Percentiles rank a stretch among this genome's conserved stretches.
Evolutionary conservation across 1,140 invertebrate species (phyloP).

Genomic region (Brachystomella parvula): DNA sequence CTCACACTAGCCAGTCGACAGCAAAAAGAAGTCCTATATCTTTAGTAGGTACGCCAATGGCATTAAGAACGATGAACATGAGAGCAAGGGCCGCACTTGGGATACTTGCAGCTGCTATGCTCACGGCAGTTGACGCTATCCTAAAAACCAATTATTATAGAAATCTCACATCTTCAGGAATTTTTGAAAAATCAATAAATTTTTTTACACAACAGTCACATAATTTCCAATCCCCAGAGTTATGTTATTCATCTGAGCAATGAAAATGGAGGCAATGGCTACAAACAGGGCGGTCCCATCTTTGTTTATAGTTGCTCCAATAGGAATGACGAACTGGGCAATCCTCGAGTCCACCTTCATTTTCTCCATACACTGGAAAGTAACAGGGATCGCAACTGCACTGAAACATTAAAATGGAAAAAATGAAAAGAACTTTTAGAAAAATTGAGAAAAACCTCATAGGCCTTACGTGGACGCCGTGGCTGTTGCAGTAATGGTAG

Average conservation of each 20-base stretch:
- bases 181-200: too few relatives aligned
- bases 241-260: slow-evolving; percentile 58
- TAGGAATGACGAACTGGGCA: slow-evolving; percentile 55
- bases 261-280: slow-evolving; percentile 59
- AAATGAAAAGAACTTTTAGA: too few relatives aligned
- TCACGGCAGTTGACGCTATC: not conserved
- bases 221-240: slow-evolving; percentile 15
- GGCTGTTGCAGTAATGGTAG: slow-evolving; percentile 82
- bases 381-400: slow-evolving; percentile 55
- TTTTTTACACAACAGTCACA: slow-evolving; percentile 40
- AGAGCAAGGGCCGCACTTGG: not conserved
- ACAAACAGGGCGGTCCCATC: slow-evolving; percentile 60
- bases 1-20: not conserved
- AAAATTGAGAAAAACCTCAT: too few relatives aligned
- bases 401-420: slow-evolving; percentile 40
- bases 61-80: not conserved
- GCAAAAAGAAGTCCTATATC: not conserved
- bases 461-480: slow-evolving; percentile 87
- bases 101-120: not conserved
- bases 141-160: not conserved
- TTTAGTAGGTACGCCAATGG: not conserved
- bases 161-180: not conserved
- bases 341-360: slow-evolving; percentile 55
- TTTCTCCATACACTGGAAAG: slow-evolving; percentile 56
- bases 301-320: slow-evolving; percentile 57